Percentiles rank a stretch among this genome's conserved stretches.
Evolutionary conservation across 2,797 vertebrate species (phyloP).

Genomic region (Anniella stebbinsi): DNA sequence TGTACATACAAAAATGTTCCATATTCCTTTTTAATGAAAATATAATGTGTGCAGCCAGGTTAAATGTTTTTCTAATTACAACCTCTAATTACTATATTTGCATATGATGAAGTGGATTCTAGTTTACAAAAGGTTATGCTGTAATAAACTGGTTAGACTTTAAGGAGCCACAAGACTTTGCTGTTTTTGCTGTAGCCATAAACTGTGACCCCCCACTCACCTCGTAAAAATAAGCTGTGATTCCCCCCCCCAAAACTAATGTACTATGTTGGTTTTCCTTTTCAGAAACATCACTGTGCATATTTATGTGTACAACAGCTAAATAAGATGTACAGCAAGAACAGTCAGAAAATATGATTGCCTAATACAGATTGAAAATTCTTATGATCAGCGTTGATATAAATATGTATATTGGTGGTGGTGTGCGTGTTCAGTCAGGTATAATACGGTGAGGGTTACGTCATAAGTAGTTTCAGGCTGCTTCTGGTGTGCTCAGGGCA

Average conservation of each 20-base stretch:
- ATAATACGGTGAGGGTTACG: not conserved
- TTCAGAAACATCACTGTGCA: not conserved
- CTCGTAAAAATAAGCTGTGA: too few relatives aligned
- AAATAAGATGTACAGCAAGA: not conserved
- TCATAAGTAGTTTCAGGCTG: not conserved
- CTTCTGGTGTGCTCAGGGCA: not conserved
- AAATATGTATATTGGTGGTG: not conserved
- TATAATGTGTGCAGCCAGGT: not conserved
- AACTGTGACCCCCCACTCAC: rapidly evolving
- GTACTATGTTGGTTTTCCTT: not conserved
- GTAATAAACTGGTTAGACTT: not conserved
- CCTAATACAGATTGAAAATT: not conserved
- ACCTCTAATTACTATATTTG: not conserved
- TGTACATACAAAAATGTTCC: too few relatives aligned
- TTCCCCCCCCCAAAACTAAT: rapidly evolving
- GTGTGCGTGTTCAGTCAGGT: not conserved
- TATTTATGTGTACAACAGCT: not conserved
- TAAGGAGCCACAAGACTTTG: not conserved
- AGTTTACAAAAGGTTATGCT: not conserved
- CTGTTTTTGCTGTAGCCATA: not conserved
- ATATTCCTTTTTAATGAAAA: not conserved
- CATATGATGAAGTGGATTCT: not conserved
- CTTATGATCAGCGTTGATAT: not conserved
- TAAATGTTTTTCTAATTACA: not conserved
- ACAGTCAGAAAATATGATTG: not conserved